Evolutionary conservation across 2,888 invertebrate species (phyloP), one percentile per base, ranked within the genome.

Genomic region (Sinhomidia bicolor): DNA sequence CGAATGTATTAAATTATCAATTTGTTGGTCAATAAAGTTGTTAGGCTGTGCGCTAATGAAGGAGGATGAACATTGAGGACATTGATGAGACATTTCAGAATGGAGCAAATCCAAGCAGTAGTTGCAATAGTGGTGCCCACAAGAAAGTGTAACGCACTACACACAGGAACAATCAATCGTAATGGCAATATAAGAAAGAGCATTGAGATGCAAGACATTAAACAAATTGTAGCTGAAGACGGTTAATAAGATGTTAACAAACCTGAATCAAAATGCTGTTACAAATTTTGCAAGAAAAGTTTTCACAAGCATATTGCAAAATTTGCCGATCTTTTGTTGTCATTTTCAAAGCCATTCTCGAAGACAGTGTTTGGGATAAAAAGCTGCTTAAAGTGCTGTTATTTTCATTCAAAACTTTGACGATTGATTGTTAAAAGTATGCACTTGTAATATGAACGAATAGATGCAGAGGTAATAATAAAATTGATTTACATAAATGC

Each of bases 251-350:
- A 47, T 17, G 20, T 3, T 20, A 14, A 26, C 51, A n/a, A 14
- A 89, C 89, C 32, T 76, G 76, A 5, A 85, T 85, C 57, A 89
- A 82, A 41, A 85, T 81, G 20, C 57, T 81, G n/a, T 68, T 76
- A 54, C 89, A 89, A n/a, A 89, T 85, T 62, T 65, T 62, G 47
- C 89, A 89, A 1, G 81, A 57, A 57, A 76, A 89, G 51, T 85
- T 85, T 32, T 82, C 82, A 14, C 17, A 47, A 32, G 85, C 12
- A n/a, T 89, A 79, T 2, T 60, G 44, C 54, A 89, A 68, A 41
- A 85, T 57, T 57, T 85, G 36, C 12, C 54, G 14, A 20, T 89
- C 89, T 17, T 81, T 36, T 44, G 54, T 26, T n/a, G 85, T 65
- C 26, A 71, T 26, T 29, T 85, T 62, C 0, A 14, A 26, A 6